Conservation (phyloP, 2,888 invertebrate species). For the Lepidochrysops patricia region DNA sequence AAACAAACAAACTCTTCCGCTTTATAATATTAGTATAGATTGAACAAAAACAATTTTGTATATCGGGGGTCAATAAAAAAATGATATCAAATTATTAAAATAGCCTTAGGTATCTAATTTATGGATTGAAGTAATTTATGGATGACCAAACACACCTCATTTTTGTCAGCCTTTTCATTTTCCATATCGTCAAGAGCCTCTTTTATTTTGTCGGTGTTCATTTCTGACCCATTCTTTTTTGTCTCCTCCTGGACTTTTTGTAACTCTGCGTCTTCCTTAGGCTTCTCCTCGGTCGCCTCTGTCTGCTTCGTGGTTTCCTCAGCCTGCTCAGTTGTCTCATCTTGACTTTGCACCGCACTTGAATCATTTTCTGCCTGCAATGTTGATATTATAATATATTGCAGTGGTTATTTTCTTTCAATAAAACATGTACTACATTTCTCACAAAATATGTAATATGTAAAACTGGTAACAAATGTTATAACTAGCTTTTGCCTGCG, state of each 20-base stretch:
- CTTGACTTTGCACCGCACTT: slow-evolving; percentile 25
- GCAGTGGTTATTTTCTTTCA: not conserved
- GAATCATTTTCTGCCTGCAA: slow-evolving; percentile 28
- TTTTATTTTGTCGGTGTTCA: slow-evolving; percentile 37
- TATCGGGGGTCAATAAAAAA: too few species aligned
- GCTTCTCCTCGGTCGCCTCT: not conserved
- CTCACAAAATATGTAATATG: not conserved
- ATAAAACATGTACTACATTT: too few species aligned
- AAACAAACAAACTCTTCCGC: too few species aligned
- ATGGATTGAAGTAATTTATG: too few species aligned
- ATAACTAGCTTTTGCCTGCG: too few species aligned
- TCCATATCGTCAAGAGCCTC: slow-evolving; percentile 45
- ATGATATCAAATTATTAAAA: too few species aligned
- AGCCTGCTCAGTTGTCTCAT: slow-evolving; percentile 22
- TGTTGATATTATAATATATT: not conserved
- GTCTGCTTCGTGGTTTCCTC: slow-evolving; percentile 14
- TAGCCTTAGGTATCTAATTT: too few species aligned
- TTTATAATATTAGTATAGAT: too few species aligned
- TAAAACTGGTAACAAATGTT: too few species aligned
- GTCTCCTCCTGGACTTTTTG: too few species aligned
- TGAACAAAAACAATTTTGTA: too few species aligned
- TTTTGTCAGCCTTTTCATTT: slow-evolving; percentile 20
- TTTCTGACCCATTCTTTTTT: not conserved
- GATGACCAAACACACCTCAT: slow-evolving; percentile 25
- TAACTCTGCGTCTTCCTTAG: not conserved